Evolutionary conservation across 2,113 vertebrate genomes (phyloP).

Genomic region (Erpornis zantholeuca): DNA sequence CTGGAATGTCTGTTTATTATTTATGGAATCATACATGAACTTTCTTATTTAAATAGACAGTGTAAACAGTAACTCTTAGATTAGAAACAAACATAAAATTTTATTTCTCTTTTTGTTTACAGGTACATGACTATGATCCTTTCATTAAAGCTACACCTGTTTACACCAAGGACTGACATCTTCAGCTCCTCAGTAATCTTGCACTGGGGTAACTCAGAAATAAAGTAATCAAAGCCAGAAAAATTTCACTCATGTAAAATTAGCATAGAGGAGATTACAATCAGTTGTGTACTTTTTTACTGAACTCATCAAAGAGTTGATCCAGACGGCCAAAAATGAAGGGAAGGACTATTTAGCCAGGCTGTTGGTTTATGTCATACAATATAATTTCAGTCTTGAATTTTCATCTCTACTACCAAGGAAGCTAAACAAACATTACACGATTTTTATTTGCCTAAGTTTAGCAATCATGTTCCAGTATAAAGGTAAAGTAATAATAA

Average conservation of each 20-base stretch:
- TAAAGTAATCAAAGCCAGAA: not conserved
- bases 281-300: not conserved
- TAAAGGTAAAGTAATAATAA: constrained; percentile 11
- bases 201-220: not conserved
- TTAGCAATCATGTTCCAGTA: constrained; percentile 30
- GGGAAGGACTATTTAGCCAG: constrained; percentile 51
- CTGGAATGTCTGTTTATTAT: constrained; percentile 58
- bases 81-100: constrained; percentile 24
- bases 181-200: not conserved
- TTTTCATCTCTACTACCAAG: constrained; percentile 66
- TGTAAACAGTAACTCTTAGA: not conserved
- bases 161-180: not conserved
- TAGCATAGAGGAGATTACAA: not conserved
- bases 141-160: not conserved
- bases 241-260: constrained; percentile 22
- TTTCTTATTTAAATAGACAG: constrained; percentile 34
- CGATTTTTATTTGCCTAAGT: constrained; percentile 48
- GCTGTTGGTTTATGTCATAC: constrained; percentile 63
- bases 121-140: not conserved
- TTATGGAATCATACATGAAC: constrained; percentile 42
- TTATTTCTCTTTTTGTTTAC: not conserved
- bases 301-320: constrained; percentile 53
- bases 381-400: constrained; percentile 70
- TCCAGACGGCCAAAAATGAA: constrained; percentile 56
- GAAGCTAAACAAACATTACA: constrained; percentile 71